A percentile compares a stretch with the other conserved stretches of the same genome.
Conservation (phyloP, 2,797 vertebrate genomes). For the Lutjanus argentimaculatus region DNA sequence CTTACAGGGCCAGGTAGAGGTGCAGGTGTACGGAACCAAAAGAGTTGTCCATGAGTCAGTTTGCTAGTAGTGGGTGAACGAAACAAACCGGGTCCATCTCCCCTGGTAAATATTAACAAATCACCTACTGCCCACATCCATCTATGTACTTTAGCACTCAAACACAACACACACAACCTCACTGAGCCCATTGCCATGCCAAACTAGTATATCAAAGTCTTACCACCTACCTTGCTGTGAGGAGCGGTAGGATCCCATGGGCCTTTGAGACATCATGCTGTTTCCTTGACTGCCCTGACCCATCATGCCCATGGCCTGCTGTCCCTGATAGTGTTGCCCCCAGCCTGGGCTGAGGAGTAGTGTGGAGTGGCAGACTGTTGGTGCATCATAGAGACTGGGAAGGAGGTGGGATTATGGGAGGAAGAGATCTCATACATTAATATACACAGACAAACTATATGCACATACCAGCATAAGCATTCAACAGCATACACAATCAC, state of each 20-base stretch:
- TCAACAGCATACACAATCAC: slow-evolving; percentile 27
- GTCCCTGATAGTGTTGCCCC: slow-evolving; percentile 95
- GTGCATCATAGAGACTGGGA: slow-evolving; percentile 95
- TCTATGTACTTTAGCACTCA: background rate
- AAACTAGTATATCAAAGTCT: slow-evolving; percentile 9
- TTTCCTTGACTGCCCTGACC: slow-evolving; percentile 93
- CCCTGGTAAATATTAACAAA: too few relatives aligned
- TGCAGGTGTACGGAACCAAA: too few relatives aligned
- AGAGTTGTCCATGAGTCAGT: too few relatives aligned
- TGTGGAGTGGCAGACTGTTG: slow-evolving; percentile 94
- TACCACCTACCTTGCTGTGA: slow-evolving; percentile 92
- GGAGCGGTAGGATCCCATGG: slow-evolving; percentile 93
- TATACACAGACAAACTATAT: slow-evolving; percentile 25
- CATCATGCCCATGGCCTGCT: slow-evolving; percentile 93
- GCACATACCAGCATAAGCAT: slow-evolving; percentile 19
- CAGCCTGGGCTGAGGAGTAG: slow-evolving; percentile 91
- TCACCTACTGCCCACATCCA: background rate
- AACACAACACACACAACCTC: slow-evolving; percentile 23
- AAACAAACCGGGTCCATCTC: too few relatives aligned
- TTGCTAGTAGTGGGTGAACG: too few relatives aligned
- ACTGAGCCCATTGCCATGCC: slow-evolving; percentile 14
- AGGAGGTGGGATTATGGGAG: slow-evolving; percentile 50
- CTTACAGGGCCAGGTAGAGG: too few relatives aligned
- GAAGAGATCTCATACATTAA: slow-evolving; percentile 68
- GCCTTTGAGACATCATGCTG: slow-evolving; percentile 93